Base-by-base conservation (phyloP, 1,140 invertebrate species). In the Watersipora subatra region DNA sequence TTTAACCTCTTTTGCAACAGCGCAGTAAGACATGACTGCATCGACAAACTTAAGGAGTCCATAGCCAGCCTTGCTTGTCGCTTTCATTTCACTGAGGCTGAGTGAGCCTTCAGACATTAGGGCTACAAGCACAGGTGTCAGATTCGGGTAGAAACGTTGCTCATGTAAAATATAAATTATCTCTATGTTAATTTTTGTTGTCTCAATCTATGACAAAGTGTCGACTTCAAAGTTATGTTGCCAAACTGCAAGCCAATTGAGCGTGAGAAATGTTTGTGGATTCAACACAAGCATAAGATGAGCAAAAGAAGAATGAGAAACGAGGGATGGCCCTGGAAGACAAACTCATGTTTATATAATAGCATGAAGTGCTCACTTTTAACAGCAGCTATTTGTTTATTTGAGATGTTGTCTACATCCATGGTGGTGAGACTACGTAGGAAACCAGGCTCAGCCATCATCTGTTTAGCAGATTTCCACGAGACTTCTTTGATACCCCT, bases 381-480 rank as follows among this genome's bases (percentile, higher is more conserved):
- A 15, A 88, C 85, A 19, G 82, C 79, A 68, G 85, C 85, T 26
- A 87, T 84, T 72, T 89, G 87, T 46, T 83, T 84, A 62, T 84
- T 81, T 0, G 88, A 88, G 28, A 92, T 86, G 12, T 83, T 80
- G 68, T 92, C 87, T 68, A 85, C 87, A 72, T 91, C 87, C 84
- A 91, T 86, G 71, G 90, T 87, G 78, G 88, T 87, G 0, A 92
- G 76, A 56, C 79, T 83, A 67, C 84, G 81, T 2, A 92, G 72
- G 75, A 92, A 92, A 73, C 84, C 87, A 0, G 88, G 86, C 75
- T 92, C 89, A 1, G 87, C 84, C 89, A 92, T 90, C 84, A 92
- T 87, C n/a, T 83, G 87, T 73, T 90, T 90, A 0, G 88, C 89
- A 7, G 84, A 84, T 78, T 91, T 91, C 89, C 90, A 92, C 59